Base-by-base conservation (phyloP, 1,140 invertebrate genomes). In the Hylyphantes graminicola region DNA sequence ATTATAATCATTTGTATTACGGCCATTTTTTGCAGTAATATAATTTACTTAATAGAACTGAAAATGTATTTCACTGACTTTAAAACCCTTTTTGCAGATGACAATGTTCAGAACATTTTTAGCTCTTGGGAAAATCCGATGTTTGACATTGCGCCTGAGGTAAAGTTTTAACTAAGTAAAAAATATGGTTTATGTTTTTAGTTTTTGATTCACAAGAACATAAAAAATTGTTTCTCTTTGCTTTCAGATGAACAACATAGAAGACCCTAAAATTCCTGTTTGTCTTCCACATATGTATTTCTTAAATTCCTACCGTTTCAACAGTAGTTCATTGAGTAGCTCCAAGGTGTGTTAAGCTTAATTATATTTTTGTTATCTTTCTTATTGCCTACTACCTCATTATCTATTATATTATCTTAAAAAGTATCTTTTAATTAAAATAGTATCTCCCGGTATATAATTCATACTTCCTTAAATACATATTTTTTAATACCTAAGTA, bases 221-320 rank as follows among this genome's bases (percentile, higher is more conserved):
- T 21, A 7, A 35, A 67, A 48, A 19, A 53, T 10, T 54, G 57
- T 54, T 2, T 10, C 10, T 78, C 15, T 50, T 79, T 68, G 35
- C 57, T 54, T 79, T 57, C 21, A 79, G 77, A 54, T 48, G 10
- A 70, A 57, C 57, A 50, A 19, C n/a, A n/a, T 54, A n/a, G 65
- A 68, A 57, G 64, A 79, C 15, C 8, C 35, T 15, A 54, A 61
- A 61, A 17, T 54, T 17, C 19, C 67, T 54, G 7, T 17, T 15
- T 17, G 9, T 53, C 7, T 82, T 15, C 51, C 80, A 11, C 80
- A 73, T 17, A 84, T 84, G 63, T 76, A 53, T 55, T 15, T 76
- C 21, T 55, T 84, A 70, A 84, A 84, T 53, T 84, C 81, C 54
- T 84, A 84, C 61, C 72, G 81, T 53, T 84, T 84, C 53, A 75